Evolutionary conservation across 2,113 vertebrate genomes (phyloP), one percentile per base, ranked within the genome.

Genomic region (Erythrolamprus reginae): DNA sequence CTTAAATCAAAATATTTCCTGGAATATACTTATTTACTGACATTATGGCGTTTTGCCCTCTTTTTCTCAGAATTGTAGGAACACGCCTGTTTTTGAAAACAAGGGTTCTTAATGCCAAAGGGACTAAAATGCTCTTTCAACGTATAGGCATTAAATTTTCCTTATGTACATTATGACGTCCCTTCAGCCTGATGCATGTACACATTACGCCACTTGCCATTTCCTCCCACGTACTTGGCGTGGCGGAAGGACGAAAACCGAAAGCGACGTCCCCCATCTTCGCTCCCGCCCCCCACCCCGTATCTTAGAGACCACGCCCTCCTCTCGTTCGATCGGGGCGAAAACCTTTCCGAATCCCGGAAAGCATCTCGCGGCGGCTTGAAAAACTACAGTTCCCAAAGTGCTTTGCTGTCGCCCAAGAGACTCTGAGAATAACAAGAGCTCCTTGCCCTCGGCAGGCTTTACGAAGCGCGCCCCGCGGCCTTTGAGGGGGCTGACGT

Each of bases 371-470:
- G 51, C 33, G 3, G 8, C 17, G 1, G 1, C 15, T 21, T 10
- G 5, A 53, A 86, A 48, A 9, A 90, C 90, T 47, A 87, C 90
- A 38, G 50, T 82, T 88, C 90, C 90, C 90, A 45, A 56, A 1
- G n/a, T 47, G 42, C 90, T 83, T 45, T 8, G 58, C 47, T 84
- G 5, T 28, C 28, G 0, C 33, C 17, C 24, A 91, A 70, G 70
- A 83, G n/a, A 23, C 65, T 50, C 65, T 19, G 86, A 2, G 3
- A 88, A 88, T 50, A 51, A 51, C 90, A 12, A 3, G 12, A 4
- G 0, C 21, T 21, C 65, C 19, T 87, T 23, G n/a, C n/a, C 42
- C 0, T 1, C 13, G 0, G 10, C 38, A 10, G 6, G 21, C 55
- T 7, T 7, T 26, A 3, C 1, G 24, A 1, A 12, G 4, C 7